Evolutionary conservation across 2,113 vertebrate genomes (phyloP).

Genomic region (Cichladusa arquata): DNA sequence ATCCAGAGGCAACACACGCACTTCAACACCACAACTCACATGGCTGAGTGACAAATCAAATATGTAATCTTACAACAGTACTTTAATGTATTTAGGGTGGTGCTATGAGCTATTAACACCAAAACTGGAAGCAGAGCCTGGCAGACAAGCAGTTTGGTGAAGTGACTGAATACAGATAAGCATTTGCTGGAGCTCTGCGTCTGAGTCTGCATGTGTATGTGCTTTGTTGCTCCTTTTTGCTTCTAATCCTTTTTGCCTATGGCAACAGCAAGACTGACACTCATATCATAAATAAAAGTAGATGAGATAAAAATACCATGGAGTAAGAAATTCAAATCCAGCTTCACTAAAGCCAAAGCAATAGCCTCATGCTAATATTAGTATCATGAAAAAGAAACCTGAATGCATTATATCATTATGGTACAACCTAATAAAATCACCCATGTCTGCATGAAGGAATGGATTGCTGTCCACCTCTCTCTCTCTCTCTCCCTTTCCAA

Average conservation of each 20-base stretch:
- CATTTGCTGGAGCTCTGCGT: neutral
- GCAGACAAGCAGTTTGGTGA: neutral
- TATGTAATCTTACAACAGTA: neutral
- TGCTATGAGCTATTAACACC: neutral
- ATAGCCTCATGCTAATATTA: neutral
- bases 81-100: neutral
- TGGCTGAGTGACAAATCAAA: neutral
- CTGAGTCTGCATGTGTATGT: neutral
- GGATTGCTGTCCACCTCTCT: fast-evolving
- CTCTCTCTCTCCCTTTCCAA: neutral
- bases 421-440: neutral
- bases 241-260: neutral
- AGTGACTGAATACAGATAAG: neutral
- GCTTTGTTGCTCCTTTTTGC: neutral
- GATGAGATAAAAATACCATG: neutral
- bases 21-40: neutral
- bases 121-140: neutral
- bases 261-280: neutral
- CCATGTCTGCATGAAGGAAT: neutral
- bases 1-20: neutral
- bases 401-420: neutral
- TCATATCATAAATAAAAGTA: neutral
- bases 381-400: neutral
- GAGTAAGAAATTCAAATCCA: neutral
- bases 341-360: neutral